A percentile compares a stretch with the other conserved stretches of the same genome.
phyloP scores from a whole-genome alignment of 1,140 invertebrate genomes.

The Halesus radiatus region DNA sequence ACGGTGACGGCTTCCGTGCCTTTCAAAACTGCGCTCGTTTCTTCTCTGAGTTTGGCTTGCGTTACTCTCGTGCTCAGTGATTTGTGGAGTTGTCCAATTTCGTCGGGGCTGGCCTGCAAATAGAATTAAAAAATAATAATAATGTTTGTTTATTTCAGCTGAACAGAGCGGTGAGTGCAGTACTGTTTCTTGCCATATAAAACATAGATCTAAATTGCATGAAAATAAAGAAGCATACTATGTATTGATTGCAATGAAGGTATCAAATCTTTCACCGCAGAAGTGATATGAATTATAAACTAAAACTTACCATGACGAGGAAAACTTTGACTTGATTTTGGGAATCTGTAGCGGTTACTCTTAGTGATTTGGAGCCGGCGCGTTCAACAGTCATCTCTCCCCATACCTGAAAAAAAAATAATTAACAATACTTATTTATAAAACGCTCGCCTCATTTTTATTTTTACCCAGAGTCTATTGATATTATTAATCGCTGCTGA shows the following conservation, averaged over 20 bases:
- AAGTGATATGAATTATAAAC: not conserved
- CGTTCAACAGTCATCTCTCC: slow-evolving; percentile 91
- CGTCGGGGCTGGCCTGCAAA: slow-evolving; percentile 53
- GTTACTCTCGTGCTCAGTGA: slow-evolving; percentile 45
- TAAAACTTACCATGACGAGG: slow-evolving; percentile 79
- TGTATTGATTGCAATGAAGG: not conserved
- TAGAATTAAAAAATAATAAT: too few relatives aligned
- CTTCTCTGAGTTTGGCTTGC: slow-evolving; percentile 41
- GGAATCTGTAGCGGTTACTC: slow-evolving; percentile 90
- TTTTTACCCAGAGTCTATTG: too few relatives aligned
- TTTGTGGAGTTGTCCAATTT: slow-evolving; percentile 49
- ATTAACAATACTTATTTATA: too few relatives aligned
- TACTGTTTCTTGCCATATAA: too few relatives aligned
- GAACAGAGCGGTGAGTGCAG: too few relatives aligned
- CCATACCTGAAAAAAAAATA: slow-evolving; percentile 76
- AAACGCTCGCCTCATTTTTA: too few relatives aligned
- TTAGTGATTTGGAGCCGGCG: slow-evolving; percentile 87
- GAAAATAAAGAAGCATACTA: slow-evolving; percentile 12
- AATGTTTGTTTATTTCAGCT: too few relatives aligned
- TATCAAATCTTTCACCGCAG: not conserved
- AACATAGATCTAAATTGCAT: too few relatives aligned
- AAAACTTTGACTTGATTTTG: slow-evolving; percentile 89
- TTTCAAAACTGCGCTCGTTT: not conserved
- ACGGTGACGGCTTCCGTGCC: not conserved
- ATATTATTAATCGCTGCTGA: too few relatives aligned